Conservation (phyloP, 2,113 vertebrate species). For the Pollachius pollachius region DNA sequence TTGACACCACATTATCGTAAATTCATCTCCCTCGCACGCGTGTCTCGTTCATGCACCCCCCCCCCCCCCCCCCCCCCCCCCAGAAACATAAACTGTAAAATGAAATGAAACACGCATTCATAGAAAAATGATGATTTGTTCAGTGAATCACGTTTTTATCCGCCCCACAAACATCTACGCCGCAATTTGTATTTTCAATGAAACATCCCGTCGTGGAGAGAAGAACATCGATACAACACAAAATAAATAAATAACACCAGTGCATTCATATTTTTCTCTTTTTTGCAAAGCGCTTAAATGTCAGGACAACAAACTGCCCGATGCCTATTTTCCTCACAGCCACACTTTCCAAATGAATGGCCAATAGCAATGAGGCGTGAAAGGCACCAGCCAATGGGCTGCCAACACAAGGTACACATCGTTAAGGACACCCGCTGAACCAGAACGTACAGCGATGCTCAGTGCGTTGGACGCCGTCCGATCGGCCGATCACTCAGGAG, state of each 20-base stretch:
- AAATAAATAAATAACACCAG: constrained; percentile 39
- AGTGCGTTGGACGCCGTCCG: constrained; percentile 45
- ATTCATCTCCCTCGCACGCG: no score
- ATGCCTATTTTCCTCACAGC: constrained; percentile 32
- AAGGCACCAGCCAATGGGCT: constrained; percentile 29
- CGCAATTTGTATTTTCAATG: constrained; percentile 21
- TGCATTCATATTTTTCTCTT: constrained; percentile 46
- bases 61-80: no score
- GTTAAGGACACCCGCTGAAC: constrained; percentile 29
- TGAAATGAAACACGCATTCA: no score
- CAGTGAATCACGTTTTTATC: no score
- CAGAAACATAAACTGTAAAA: no score
- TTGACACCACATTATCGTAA: no score
- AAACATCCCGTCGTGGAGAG: constrained; percentile 19
- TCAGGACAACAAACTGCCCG: constrained; percentile 33
- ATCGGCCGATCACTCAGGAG: constrained; percentile 40
- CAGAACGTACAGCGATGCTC: no score
- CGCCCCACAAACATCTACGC: neutral
- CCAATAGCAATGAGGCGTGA: constrained; percentile 49
- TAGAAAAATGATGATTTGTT: no score
- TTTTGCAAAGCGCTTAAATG: constrained; percentile 46
- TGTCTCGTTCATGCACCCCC: no score
- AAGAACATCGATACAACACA: no score
- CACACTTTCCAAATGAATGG: constrained; percentile 52
- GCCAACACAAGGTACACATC: constrained; percentile 20